Percentiles rank a stretch among this genome's conserved stretches.
Evolutionary conservation across 2,888 invertebrate species (phyloP).

Genomic region (Petrophora chlorosata): DNA sequence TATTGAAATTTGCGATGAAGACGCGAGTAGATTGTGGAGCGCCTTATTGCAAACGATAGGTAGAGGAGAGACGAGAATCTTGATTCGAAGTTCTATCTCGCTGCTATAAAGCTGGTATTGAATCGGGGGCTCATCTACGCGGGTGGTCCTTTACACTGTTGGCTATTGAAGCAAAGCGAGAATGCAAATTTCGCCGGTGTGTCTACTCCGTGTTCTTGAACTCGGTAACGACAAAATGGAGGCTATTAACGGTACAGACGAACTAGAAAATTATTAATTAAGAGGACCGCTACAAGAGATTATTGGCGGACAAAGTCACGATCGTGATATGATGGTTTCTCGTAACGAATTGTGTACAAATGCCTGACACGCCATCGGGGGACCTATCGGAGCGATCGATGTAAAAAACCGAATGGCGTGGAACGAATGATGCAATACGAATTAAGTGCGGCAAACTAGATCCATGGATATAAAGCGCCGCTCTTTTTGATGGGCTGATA

Average conservation of each 20-base stretch:
- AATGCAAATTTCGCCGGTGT: constrained; percentile 79
- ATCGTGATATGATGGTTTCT: constrained; percentile 46
- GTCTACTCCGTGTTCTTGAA: constrained; percentile 64
- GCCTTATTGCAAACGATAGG: constrained; percentile 66
- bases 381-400: constrained; percentile 55
- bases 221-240: constrained; percentile 55
- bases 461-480: constrained; percentile 63
- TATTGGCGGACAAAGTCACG: constrained; percentile 41
- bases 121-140: constrained; percentile 64
- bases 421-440: constrained; percentile 73
- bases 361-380: constrained; percentile 48
- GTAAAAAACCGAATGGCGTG: constrained; percentile 63
- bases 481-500: constrained; percentile 68
- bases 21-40: constrained; percentile 66
- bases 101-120: constrained; percentile 74
- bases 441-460: constrained; percentile 75
- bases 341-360: constrained; percentile 43
- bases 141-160: constrained; percentile 78
- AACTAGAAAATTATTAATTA: constrained; percentile 49
- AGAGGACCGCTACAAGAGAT: constrained; percentile 24
- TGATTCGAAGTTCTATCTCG: constrained; percentile 63
- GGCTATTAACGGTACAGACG: constrained; percentile 51
- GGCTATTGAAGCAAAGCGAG: constrained; percentile 71
- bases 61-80: constrained; percentile 43
- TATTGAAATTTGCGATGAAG: constrained; percentile 66